Conservation (phyloP, 2,888 invertebrate genomes). For the Aphrophora alni region DNA sequence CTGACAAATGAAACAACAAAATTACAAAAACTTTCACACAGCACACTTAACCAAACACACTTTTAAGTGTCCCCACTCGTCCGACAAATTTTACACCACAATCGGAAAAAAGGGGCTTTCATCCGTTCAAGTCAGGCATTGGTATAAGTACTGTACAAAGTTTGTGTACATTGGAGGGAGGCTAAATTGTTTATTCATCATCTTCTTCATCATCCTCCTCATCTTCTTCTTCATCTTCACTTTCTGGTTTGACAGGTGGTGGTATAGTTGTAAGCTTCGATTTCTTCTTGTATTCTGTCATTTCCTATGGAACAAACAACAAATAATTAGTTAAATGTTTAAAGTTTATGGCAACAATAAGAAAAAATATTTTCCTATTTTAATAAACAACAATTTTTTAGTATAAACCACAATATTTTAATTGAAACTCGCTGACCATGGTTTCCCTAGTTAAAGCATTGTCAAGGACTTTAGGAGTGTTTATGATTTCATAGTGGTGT, state of each 20-base stretch:
- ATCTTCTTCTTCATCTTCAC: conserved; percentile 49
- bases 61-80: not conserved
- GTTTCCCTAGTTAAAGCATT: no score
- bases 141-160: conserved; percentile 1
- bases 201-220: conserved; percentile 51
- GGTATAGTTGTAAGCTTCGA: conserved; percentile 29
- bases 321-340: conserved; percentile 1
- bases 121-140: not conserved
- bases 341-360: no score
- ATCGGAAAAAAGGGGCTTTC: not conserved
- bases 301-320: conserved; percentile 66
- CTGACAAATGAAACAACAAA: not conserved
- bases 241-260: conserved; percentile 37
- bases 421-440: no score
- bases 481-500: no score
- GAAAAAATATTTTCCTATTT: no score
- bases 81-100: not conserved
- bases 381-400: no score
- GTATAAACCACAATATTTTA: no score
- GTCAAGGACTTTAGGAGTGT: no score
- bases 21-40: conserved; percentile 3
- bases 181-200: conserved; percentile 41
- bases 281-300: conserved; percentile 84
- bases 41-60: not conserved
- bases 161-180: conserved; percentile 2